phyloP scores from a whole-genome alignment of 2,797 vertebrate genomes.

The Balearica regulorum region DNA sequence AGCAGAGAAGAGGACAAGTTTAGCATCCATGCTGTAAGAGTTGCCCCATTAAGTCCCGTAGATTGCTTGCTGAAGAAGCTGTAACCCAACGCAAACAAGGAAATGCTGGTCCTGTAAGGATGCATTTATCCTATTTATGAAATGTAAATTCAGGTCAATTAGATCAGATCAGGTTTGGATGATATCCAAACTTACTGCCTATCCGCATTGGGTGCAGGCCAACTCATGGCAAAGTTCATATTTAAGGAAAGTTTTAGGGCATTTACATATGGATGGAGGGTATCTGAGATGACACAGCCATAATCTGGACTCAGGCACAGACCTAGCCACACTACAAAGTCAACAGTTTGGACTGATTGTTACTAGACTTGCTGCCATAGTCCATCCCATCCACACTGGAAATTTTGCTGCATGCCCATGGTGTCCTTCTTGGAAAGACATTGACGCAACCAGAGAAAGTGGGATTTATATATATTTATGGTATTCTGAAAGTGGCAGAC shows the following conservation, averaged over 20 bases:
- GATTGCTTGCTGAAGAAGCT: not conserved
- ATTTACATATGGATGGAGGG: not conserved
- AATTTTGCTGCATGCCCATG: not conserved
- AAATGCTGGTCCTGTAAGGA: not conserved
- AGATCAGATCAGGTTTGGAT: not conserved
- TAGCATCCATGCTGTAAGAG: not conserved
- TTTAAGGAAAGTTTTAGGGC: not conserved
- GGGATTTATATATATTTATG: not conserved
- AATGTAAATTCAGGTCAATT: not conserved
- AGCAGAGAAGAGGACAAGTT: not conserved
- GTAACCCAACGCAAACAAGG: not conserved
- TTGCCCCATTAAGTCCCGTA: not conserved
- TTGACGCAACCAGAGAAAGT: not conserved
- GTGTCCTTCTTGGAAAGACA: not conserved
- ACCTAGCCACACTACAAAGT: not conserved
- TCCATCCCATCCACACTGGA: not conserved
- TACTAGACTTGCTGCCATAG: not conserved
- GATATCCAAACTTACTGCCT: not conserved
- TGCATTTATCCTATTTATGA: not conserved
- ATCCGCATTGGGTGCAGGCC: not conserved
- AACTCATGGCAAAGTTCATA: not conserved
- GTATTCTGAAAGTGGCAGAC: not conserved
- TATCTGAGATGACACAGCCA: not conserved
- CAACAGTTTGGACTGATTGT: not conserved
- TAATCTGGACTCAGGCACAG: not conserved